Conservation (phyloP, 2,888 invertebrate species). For the Agriopis aurantiaria region DNA sequence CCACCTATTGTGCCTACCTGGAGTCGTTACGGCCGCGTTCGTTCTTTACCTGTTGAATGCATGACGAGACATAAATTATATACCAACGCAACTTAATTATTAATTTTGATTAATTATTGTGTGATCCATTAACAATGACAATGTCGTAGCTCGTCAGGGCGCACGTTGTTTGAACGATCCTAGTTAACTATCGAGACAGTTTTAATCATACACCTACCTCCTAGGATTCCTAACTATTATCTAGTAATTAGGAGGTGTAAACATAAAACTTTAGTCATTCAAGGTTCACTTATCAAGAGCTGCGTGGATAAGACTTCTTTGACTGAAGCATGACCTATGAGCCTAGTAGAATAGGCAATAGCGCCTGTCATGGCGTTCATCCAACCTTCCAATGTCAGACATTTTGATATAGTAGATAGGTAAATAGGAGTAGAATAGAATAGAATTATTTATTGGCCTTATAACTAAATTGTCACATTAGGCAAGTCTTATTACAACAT, state of each 20-base stretch:
- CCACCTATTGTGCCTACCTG: constrained; percentile 58
- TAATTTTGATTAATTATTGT: constrained; percentile 48
- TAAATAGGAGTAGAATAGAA: neutral
- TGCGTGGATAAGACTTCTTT: neutral
- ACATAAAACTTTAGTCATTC: neutral
- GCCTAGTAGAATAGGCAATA: neutral
- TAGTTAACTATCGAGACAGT: constrained; percentile 16
- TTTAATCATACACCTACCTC: neutral
- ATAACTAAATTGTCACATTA: too few relatives aligned
- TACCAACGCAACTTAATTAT: constrained; percentile 45
- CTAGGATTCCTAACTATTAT: neutral
- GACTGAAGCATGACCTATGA: constrained; percentile 1
- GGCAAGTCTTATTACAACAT: too few relatives aligned
- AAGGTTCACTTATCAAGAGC: neutral
- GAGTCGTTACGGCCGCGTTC: constrained; percentile 37
- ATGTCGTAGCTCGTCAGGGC: constrained; percentile 14
- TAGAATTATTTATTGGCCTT: too few relatives aligned
- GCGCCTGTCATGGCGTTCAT: constrained; percentile 28
- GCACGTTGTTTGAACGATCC: constrained; percentile 9
- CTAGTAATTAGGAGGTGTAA: neutral
- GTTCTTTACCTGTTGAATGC: constrained; percentile 76
- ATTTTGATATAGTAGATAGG: constrained; percentile 1
- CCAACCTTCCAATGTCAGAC: constrained; percentile 30
- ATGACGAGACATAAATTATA: constrained; percentile 58
- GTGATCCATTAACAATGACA: constrained; percentile 27